phyloP scores from a whole-genome alignment of 2,113 vertebrate genomes.

The Orientallactaga bullata region DNA sequence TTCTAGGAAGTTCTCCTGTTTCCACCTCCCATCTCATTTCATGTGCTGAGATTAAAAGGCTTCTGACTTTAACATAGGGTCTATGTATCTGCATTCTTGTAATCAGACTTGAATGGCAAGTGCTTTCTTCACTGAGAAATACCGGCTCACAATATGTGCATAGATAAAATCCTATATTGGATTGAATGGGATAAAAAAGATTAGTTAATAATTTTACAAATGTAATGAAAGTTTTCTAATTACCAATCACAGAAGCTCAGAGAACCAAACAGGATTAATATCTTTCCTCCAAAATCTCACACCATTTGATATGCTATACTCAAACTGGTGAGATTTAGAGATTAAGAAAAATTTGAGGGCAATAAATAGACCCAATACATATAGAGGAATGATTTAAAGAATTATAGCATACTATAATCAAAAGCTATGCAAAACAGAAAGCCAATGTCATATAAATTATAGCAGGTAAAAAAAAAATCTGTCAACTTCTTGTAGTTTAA shows the following conservation, averaged over 20 bases:
- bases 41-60: too few species aligned
- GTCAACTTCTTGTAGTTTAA: not conserved
- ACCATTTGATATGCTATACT: not conserved
- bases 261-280: not conserved
- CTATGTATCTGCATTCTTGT: too few species aligned
- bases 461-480: not conserved
- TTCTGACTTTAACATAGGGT: too few species aligned
- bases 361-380: slow-evolving; percentile 10
- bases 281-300: not conserved
- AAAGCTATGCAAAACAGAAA: slow-evolving; percentile 17
- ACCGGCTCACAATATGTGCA: not conserved
- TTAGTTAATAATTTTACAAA: slow-evolving; percentile 9
- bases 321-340: slow-evolving; percentile 26
- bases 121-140: too few species aligned
- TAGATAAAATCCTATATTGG: not conserved
- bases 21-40: too few species aligned
- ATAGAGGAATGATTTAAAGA: not conserved
- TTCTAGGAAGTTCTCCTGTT: too few species aligned
- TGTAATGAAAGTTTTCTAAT: not conserved
- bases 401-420: not conserved
- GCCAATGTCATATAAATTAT: not conserved
- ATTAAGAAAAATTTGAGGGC: slow-evolving; percentile 5
- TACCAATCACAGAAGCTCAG: not conserved
- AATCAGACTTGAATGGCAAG: too few species aligned
- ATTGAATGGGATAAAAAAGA: not conserved